Percentiles rank a stretch among this genome's conserved stretches.
These are phyloP conservation scores for Papilio glaucus DNA, from an alignment of 1,140 invertebrate genomes.

Conservation along the genomic window DNA sequence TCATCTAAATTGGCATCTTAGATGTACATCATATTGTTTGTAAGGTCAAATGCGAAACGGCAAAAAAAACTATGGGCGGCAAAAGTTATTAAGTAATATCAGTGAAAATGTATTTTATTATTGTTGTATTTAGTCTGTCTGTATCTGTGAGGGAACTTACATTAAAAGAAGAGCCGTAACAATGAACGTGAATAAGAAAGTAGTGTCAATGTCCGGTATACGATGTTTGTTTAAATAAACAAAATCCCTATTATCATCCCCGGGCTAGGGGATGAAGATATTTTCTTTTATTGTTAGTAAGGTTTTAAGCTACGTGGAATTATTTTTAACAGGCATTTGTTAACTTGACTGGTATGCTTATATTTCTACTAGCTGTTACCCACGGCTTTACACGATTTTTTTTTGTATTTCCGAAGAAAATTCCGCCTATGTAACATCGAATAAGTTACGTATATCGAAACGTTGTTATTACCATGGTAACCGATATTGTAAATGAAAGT, in stretches of 20 bases:
- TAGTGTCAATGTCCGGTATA: background rate
- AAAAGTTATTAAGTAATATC: background rate
- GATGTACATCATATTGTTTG: too few species aligned
- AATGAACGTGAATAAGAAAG: background rate
- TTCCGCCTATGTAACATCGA: too few species aligned
- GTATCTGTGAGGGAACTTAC: background rate
- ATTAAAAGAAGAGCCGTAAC: background rate
- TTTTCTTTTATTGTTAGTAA: background rate
- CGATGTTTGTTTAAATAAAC: slow-evolving; percentile 9
- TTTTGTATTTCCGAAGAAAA: too few species aligned
- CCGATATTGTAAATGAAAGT: too few species aligned
- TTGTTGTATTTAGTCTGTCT: background rate
- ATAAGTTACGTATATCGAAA: too few species aligned
- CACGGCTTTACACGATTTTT: too few species aligned
- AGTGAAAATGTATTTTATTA: background rate
- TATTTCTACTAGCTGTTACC: too few species aligned
- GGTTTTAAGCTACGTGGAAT: background rate
- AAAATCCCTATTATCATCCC: background rate
- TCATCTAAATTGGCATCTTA: too few species aligned
- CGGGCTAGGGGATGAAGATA: background rate
- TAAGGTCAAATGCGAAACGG: too few species aligned
- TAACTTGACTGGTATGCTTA: too few species aligned
- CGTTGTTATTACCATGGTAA: too few species aligned
- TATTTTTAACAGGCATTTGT: too few species aligned
- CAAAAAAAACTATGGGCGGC: background rate